A percentile compares a stretch with the other conserved stretches of the same genome.
Evolutionary conservation across 1,140 invertebrate species (phyloP).

Genomic region (Camponotus vicinus): DNA sequence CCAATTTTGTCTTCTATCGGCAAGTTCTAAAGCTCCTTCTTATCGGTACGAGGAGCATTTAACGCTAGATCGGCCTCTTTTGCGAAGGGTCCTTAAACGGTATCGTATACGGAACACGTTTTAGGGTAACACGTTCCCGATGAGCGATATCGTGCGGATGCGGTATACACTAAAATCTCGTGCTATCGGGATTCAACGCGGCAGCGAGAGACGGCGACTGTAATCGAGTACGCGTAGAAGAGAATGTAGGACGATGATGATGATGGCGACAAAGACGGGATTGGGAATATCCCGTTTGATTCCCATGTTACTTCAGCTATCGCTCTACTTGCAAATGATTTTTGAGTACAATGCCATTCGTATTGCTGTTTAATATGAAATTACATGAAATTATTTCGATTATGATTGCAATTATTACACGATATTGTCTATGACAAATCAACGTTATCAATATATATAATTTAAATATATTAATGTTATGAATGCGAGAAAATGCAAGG

Average conservation of each 20-base stretch:
- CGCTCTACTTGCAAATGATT: conserved; percentile 17
- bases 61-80: conserved; percentile 50
- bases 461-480: neutral
- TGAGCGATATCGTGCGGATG: conserved; percentile 71
- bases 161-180: conserved; percentile 74
- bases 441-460: neutral
- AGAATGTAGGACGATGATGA: conserved; percentile 52
- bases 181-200: conserved; percentile 78
- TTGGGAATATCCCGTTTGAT: conserved; percentile 56
- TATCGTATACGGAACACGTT: conserved; percentile 64
- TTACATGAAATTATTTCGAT: conserved; percentile 11
- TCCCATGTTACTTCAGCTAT: conserved; percentile 36
- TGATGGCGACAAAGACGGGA: conserved; percentile 7
- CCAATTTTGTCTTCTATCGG: neutral
- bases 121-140: conserved; percentile 66
- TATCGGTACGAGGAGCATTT: conserved; percentile 23
- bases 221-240: conserved; percentile 75
- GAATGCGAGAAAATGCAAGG: neutral
- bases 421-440: conserved; percentile 20
- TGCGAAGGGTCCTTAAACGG: conserved; percentile 30
- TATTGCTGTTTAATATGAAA: conserved; percentile 30
- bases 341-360: neutral
- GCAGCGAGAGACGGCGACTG: conserved; percentile 60
- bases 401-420: conserved; percentile 3
- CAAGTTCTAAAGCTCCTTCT: neutral